Conservation (phyloP, 2,113 vertebrate species). For the Carassius auratus region DNA sequence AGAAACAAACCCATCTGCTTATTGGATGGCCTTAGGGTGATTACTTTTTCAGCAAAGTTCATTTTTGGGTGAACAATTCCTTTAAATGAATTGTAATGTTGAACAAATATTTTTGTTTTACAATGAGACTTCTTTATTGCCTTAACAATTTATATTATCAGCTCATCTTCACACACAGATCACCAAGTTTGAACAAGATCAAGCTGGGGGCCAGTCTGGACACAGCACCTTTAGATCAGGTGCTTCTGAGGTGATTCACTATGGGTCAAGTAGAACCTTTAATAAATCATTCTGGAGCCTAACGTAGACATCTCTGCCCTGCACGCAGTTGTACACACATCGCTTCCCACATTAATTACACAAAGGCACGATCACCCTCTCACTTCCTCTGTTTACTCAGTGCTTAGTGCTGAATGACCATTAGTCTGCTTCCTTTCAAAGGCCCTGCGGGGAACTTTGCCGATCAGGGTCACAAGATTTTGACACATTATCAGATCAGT, state of each 20-base stretch:
- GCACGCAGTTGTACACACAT: constrained; percentile 25
- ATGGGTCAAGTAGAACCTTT: constrained; percentile 49
- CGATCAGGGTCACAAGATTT: constrained; percentile 46
- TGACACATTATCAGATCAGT: constrained; percentile 30
- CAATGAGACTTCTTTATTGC: not conserved
- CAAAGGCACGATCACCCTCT: constrained; percentile 56
- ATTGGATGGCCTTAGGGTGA: not conserved
- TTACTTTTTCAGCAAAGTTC: not conserved
- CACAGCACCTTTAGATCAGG: constrained; percentile 52
- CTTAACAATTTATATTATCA: not conserved
- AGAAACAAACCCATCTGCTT: too few relatives aligned
- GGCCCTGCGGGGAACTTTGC: constrained; percentile 26
- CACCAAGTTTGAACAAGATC: not conserved
- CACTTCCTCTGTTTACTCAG: constrained; percentile 59
- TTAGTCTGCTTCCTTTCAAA: constrained; percentile 51
- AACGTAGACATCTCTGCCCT: constrained; percentile 50
- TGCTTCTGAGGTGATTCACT: constrained; percentile 41
- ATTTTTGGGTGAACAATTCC: not conserved
- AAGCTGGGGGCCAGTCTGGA: constrained; percentile 23
- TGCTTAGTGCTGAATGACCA: constrained; percentile 59
- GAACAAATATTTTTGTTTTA: not conserved
- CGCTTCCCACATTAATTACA: constrained; percentile 61
- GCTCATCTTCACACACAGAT: constrained; percentile 1
- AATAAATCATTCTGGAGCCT: constrained; percentile 47
- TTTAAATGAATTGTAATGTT: not conserved